Base-by-base conservation (phyloP, 2,797 vertebrate species). In the Phoxinus dragarum region DNA sequence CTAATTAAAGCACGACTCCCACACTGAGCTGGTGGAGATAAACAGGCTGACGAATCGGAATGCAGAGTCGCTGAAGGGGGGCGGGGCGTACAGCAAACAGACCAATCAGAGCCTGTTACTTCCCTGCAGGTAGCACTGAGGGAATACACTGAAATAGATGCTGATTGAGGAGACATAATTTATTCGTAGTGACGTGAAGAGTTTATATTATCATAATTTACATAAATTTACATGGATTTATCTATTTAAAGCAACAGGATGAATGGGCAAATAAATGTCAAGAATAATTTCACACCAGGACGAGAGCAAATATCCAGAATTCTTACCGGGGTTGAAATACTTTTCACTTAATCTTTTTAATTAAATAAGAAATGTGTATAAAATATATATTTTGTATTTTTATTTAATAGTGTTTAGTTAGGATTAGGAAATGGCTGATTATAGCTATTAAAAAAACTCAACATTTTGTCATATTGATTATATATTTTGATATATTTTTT, bases 91-190 rank as follows among this genome's bases (percentile, higher is more conserved):
- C 11, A 84, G 78, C 27, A 11, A 89, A 86, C 44, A 2, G 91
- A 82, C 94, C 93, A 93, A 92, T 94, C 89, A 59, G 86, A 88
- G 81, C 72, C 83, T 84, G 92, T 90, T 91, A 91, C 88, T 84
- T 84, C 91, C 90, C 92, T 91, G 93, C 91, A 85, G 91, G 93
- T 86, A 91, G 90, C 91, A 93, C 92, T 94, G 52, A 81, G 82
- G 69, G 61, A 84, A 56, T 27, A 56, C 14, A 49, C 47, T 59
- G 64, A 68, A 84, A 47, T 59, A 84, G n/a, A 72, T 49, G 19
- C 49, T 61, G 67, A 84, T 80, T 72, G 76, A 64, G 76, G 36
- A 21, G 67, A 59, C 31, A 16, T 85, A 73, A 85, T 71, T 85
- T 49, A 80, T 85, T 85, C 84, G 47, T 64, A 16, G 54, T 85